phyloP scores from a whole-genome alignment of 2,113 vertebrate species.

The Sorex araneus region DNA sequence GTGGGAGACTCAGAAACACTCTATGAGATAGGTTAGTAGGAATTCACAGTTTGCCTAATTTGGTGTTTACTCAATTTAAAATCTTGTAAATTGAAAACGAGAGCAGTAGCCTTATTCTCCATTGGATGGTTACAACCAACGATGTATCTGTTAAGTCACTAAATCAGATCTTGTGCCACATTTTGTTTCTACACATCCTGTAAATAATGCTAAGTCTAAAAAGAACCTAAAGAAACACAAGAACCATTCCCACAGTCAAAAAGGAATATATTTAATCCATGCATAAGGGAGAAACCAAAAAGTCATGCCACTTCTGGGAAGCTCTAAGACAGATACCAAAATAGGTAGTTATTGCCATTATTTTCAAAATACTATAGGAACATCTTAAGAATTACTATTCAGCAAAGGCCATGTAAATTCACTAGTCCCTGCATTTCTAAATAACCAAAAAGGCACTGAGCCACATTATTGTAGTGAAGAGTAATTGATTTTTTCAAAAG shows the following conservation, averaged over 20 bases:
- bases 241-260: background rate
- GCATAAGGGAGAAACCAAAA: background rate
- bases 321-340: constrained; percentile 10
- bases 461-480: constrained; percentile 1
- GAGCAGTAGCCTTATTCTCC: background rate
- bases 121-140: background rate
- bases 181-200: background rate
- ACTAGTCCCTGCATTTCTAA: constrained; percentile 11
- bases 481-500: constrained; percentile 26
- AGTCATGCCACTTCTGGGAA: background rate
- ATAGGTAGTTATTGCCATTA: background rate
- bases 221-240: background rate
- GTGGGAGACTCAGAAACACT: background rate
- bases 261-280: background rate
- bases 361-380: background rate
- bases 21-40: background rate
- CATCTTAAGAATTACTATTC: constrained; percentile 39
- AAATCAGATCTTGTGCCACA: background rate
- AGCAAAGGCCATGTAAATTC: background rate
- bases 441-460: background rate
- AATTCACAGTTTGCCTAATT: background rate
- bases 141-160: constrained; percentile 41
- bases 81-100: background rate
- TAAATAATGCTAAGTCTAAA: constrained; percentile 35
- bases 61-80: background rate